Conservation (phyloP, 2,888 invertebrate species). For the Theristus sp. region DNA sequence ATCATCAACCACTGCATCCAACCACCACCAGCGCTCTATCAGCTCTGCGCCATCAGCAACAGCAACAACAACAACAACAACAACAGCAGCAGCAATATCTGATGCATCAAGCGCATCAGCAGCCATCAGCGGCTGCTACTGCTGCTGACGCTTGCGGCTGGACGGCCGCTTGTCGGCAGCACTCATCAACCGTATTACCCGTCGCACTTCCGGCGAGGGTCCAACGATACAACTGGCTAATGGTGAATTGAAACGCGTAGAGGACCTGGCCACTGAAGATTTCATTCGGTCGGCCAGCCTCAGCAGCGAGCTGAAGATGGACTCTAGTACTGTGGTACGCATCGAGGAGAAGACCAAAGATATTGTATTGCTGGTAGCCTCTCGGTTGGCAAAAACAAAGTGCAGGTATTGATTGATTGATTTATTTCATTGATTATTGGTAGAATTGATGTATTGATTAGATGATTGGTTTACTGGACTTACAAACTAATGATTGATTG, state of each 20-base stretch:
- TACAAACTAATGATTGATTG: no score
- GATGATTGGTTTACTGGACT: no score
- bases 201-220: conserved; percentile 49
- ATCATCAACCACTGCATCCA: no score
- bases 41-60: no score
- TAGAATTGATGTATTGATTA: no score
- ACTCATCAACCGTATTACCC: conserved; percentile 23
- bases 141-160: no score
- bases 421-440: no score
- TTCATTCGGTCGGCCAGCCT: conserved; percentile 63
- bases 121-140: no score
- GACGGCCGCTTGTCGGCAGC: no score
- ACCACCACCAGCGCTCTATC: no score
- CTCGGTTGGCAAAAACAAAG: conserved; percentile 55
- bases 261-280: conserved; percentile 72
- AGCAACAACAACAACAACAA: background rate
- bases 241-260: conserved; percentile 58
- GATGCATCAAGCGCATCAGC: background rate
- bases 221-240: conserved; percentile 58
- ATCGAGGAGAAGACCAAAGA: conserved; percentile 41
- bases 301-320: conserved; percentile 53
- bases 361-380: conserved; percentile 46
- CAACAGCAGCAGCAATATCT: background rate
- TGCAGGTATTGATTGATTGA: conserved; percentile 40
- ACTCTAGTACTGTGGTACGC: conserved; percentile 67